Percentiles rank a stretch among this genome's conserved stretches.
Conservation (phyloP, 1,140 invertebrate species). For the Drosophila lacertosa region DNA sequence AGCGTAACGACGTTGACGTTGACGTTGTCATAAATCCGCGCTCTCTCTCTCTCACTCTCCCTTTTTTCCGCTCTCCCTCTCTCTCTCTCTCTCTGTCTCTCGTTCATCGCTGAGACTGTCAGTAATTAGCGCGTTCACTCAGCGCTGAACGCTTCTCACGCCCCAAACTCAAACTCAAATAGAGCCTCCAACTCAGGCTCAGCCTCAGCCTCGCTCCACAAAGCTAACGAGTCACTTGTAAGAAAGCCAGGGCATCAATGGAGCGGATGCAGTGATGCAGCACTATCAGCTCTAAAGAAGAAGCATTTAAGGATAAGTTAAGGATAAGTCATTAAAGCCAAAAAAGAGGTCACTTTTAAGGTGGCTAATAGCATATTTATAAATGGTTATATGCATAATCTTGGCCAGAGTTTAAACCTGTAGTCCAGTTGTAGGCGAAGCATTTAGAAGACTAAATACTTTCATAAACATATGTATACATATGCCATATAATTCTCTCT, state of each 20-base stretch:
- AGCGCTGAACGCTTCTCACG: slow-evolving; percentile 40
- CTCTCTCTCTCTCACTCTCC: too few relatives aligned
- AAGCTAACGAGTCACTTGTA: slow-evolving; percentile 77
- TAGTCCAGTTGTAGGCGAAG: too few relatives aligned
- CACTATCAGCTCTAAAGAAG: neutral
- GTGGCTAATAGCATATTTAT: too few relatives aligned
- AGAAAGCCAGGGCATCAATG: slow-evolving; percentile 51
- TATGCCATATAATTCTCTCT: too few relatives aligned
- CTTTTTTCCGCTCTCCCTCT: too few relatives aligned
- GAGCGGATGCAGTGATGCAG: neutral
- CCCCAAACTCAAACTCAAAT: neutral
- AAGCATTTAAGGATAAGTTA: neutral
- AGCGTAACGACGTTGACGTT: slow-evolving; percentile 26
- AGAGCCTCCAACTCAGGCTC: slow-evolving; percentile 3
- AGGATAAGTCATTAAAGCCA: neutral
- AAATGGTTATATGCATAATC: too few relatives aligned
- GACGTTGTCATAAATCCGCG: slow-evolving; percentile 71
- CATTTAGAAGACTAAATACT: too few relatives aligned
- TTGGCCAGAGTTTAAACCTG: too few relatives aligned
- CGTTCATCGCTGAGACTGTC: slow-evolving; percentile 56
- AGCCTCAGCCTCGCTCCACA: slow-evolving; percentile 33
- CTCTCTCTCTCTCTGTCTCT: too few relatives aligned
- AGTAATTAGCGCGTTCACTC: slow-evolving; percentile 73
- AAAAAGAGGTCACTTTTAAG: neutral
- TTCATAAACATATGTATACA: too few relatives aligned